A percentile compares a stretch with the other conserved stretches of the same genome.
Evolutionary conservation across 1,140 invertebrate genomes (phyloP).

Genomic region (Anoplolepis gracilipes): DNA sequence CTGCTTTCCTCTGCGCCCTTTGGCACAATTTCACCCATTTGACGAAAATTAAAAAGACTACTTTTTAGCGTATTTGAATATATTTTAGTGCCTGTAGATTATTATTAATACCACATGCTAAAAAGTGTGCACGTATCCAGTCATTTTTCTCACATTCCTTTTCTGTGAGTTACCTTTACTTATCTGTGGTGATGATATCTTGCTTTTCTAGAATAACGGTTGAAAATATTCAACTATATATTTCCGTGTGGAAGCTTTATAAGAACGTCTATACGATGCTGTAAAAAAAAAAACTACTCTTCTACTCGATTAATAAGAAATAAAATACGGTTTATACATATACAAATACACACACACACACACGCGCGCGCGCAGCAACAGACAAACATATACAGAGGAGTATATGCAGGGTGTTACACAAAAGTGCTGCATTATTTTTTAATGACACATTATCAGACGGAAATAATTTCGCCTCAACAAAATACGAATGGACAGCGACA

Average conservation of each 20-base stretch:
- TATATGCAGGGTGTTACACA: constrained; percentile 41
- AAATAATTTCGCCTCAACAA: neutral
- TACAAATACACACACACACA: neutral
- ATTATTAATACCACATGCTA: constrained; percentile 48
- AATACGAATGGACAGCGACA: neutral
- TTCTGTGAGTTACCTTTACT: constrained; percentile 39
- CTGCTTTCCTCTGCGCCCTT: constrained; percentile 62
- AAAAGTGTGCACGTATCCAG: constrained; percentile 52
- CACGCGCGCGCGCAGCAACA: too few species aligned
- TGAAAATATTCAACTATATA: constrained; percentile 36
- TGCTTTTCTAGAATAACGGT: constrained; percentile 44
- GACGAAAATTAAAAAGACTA: constrained; percentile 44
- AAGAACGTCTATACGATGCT: constrained; percentile 19
- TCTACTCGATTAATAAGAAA: constrained; percentile 44
- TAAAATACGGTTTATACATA: constrained; percentile 32
- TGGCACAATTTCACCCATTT: constrained; percentile 49
- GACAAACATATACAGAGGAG: neutral
- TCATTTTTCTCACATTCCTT: constrained; percentile 54
- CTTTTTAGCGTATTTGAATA: constrained; percentile 24
- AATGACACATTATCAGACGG: constrained; percentile 6
- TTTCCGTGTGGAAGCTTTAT: constrained; percentile 31
- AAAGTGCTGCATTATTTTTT: constrained; percentile 55
- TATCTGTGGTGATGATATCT: constrained; percentile 24
- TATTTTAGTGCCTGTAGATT: constrained; percentile 35
- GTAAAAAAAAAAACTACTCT: constrained; percentile 8